A percentile compares a stretch with the other conserved stretches of the same genome.
Evolutionary conservation across 2,888 invertebrate genomes (phyloP).

Genomic region (Zhuqinia jingwanae): DNA sequence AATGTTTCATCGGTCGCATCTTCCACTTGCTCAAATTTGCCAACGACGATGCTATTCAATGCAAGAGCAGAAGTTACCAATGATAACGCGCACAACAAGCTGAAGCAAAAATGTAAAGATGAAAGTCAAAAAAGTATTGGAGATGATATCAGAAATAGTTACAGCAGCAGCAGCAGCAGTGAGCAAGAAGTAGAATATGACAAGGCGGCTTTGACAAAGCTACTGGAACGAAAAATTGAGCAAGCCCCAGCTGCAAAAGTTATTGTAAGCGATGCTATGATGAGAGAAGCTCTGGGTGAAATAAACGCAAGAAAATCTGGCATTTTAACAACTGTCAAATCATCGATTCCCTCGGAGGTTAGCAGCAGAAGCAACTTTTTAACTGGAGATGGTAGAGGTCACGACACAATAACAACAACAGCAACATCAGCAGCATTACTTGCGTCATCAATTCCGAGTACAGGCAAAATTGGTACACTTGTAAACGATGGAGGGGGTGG

Average conservation of each 20-base stretch:
- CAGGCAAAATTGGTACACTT: neutral
- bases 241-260: conserved; percentile 55
- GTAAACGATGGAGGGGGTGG: neutral
- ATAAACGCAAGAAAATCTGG: conserved; percentile 28
- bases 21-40: neutral
- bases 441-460: neutral
- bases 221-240: conserved; percentile 51
- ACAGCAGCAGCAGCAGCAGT: neutral
- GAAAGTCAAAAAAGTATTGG: neutral
- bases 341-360: neutral
- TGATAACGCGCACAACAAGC: no score
- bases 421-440: neutral
- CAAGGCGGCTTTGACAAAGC: neutral
- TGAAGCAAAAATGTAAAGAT: conserved; percentile 1
- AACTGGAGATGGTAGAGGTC: neutral
- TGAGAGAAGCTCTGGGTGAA: conserved; percentile 43
- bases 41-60: no score
- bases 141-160: neutral
- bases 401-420: neutral
- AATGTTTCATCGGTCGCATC: neutral
- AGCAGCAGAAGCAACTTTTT: neutral
- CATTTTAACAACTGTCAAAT: neutral
- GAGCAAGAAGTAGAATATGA: conserved; percentile 10
- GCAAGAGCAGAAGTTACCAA: no score
- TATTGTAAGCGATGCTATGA: conserved; percentile 45